Evolutionary conservation across 2,797 vertebrate species (phyloP), one percentile per base, ranked within the genome.

Genomic region (Danio kyathit): DNA sequence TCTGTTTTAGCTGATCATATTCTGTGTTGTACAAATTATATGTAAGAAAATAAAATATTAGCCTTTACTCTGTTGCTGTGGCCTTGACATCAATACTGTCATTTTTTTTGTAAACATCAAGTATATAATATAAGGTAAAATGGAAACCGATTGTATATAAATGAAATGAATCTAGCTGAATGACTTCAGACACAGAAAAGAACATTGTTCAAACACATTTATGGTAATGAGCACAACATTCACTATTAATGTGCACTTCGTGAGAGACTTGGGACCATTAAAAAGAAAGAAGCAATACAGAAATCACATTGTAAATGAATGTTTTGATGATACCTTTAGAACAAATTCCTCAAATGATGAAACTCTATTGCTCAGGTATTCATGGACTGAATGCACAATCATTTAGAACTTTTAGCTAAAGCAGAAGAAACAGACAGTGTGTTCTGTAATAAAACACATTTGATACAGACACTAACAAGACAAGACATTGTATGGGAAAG

Each of bases 91-190:
- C 6, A n/a, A 13, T 11, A 41, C 12, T 65, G n/a, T 19, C 10
- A 29, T 29, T 29, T 46, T 64, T 44, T 44, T n/a, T n/a, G n/a
- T 11, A 5, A 19, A 6, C 41, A 46, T 65, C 41, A 65, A 0
- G 3, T 66, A 46, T 46, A 48, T 65, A 17, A 11, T 65, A 44
- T 19, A 12, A 7, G 4, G 8, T 10, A 10, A n/a, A 56, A 19
- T 19, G 43, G 11, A 46, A 65, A 19, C 5, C 11, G 10, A 41
- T 19, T 52, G 19, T 57, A 57, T 57, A 11, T 51, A 51, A 29
- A 69, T 51, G 13, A 69, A 38, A 69, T 69, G 10, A 51, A 67
- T 48, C 3, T 67, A 29, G 46, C 65, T 67, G 19, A 67, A 46
- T 29, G 5, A 51, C 7, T 16, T 10, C 2, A 7, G 2, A 49